These are phyloP conservation scores for Poecilus cupreus DNA, from an alignment of 2,888 invertebrate species.

Conservation along the genomic window DNA sequence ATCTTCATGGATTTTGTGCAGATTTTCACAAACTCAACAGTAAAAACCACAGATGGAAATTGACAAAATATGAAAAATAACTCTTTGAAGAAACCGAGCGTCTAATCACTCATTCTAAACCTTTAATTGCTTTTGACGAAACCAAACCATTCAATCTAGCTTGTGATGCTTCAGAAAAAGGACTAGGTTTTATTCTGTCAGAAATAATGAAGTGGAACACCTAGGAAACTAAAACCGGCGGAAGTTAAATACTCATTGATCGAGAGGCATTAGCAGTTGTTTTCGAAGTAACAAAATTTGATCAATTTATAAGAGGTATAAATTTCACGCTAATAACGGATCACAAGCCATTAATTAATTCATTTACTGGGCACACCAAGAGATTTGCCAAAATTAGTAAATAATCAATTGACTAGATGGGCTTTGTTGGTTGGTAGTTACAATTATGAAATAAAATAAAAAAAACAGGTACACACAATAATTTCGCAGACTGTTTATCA, in stretches of 20 bases:
- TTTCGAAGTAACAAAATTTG: conserved; percentile 54
- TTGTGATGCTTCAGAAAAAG: conserved; percentile 23
- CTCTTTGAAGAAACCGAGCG: background rate
- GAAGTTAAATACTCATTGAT: background rate
- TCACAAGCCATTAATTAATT: background rate
- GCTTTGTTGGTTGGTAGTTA: background rate
- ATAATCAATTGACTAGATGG: too few relatives aligned
- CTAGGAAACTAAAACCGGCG: conserved; percentile 52
- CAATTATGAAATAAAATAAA: background rate
- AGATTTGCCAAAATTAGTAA: too few relatives aligned
- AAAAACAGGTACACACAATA: too few relatives aligned
- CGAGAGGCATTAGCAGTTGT: conserved; percentile 59
- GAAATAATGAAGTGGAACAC: conserved; percentile 12
- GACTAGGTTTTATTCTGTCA: conserved; percentile 60
- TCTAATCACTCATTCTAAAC: background rate
- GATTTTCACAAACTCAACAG: background rate
- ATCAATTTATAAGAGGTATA: background rate
- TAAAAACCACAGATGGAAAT: background rate
- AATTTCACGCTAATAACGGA: background rate
- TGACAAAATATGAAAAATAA: background rate
- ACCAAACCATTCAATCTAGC: background rate
- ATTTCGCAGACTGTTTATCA: too few relatives aligned
- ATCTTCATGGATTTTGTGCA: background rate
- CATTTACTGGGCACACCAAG: background rate
- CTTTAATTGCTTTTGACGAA: background rate